Base-by-base conservation (phyloP, 1,140 invertebrate species). In the Papilio polyxenes region DNA sequence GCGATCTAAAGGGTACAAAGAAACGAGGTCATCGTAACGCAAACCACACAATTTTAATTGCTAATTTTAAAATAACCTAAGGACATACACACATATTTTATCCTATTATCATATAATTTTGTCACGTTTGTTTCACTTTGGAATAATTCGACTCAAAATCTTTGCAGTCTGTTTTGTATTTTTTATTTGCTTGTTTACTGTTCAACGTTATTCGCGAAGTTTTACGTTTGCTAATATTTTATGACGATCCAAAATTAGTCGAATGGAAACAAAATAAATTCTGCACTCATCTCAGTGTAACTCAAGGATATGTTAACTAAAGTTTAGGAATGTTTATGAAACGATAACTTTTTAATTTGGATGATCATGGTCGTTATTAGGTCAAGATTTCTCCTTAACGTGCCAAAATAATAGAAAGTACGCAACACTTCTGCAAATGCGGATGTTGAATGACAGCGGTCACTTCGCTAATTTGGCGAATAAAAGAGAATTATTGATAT, bases 11-110 rank as follows among this genome's bases (percentile, higher is more conserved):
- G 51, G 74, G 56, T 62, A 77, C 74, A 83, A 82, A 77, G 80
- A 81, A 79, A 75, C 72, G 80, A 82, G 85, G 83, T 84, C 85
- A 65, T 23, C 76, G 85, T 83, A 84, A 85, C 44, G 75, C 83
- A 83, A 85, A 87, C 84, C 80, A 82, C 69, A 72, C n/a, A 49
- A 87, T 89, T 89, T 87, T 82, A 87, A 85, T 89, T 89, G 85
- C 84, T 85, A 88, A 88, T 86, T 82, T 40, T 40, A 15, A 75
- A 81, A 80, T 81, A 84, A 80, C 85, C 82, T 75, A 44, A 69
- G 81, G 82, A 20, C 80, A 82, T 51, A 53, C 51, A 82, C 79
- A 85, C 83, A 81, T 75, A 83, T 83, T 53, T 48, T 75, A 75
- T 76, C 75, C 79, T 84, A 82, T 83, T 59, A 59, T 83, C 76